Conservation (phyloP, 2,888 invertebrate species). For the Acleris cristana region DNA sequence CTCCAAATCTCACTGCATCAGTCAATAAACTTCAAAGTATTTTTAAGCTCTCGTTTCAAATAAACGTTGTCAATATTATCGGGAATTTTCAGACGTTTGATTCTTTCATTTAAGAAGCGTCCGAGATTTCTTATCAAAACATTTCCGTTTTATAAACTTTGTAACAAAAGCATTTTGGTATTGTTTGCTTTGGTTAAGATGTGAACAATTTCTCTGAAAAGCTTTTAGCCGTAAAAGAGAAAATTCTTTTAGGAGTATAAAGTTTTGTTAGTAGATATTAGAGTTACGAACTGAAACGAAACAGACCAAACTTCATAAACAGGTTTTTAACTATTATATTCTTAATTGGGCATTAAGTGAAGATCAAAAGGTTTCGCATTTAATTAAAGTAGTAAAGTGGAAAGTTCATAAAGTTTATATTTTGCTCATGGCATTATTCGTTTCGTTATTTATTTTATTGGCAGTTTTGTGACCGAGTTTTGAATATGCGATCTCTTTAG, state of each 20-base stretch:
- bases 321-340: neutral
- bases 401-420: too few species aligned
- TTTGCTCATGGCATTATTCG: too few species aligned
- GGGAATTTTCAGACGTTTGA: neutral
- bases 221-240: slow-evolving; percentile 18
- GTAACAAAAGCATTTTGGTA: slow-evolving; percentile 22
- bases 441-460: too few species aligned
- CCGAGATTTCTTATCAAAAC: slow-evolving; percentile 19
- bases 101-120: slow-evolving; percentile 8
- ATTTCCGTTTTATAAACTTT: slow-evolving; percentile 18
- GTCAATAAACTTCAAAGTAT: too few species aligned
- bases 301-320: slow-evolving; percentile 1
- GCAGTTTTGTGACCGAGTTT: too few species aligned
- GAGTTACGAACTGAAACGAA: neutral
- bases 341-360: neutral
- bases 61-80: neutral
- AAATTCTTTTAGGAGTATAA: slow-evolving; percentile 8
- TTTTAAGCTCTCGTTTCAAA: slow-evolving; percentile 4
- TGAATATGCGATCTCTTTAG: neutral
- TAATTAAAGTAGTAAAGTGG: too few species aligned
- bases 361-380: neutral
- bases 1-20: too few species aligned
- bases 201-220: slow-evolving; percentile 28
- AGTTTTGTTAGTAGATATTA: neutral
- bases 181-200: slow-evolving; percentile 16